Base-by-base conservation (phyloP, 2,113 vertebrate species). In the Podarcis raffonei region DNA sequence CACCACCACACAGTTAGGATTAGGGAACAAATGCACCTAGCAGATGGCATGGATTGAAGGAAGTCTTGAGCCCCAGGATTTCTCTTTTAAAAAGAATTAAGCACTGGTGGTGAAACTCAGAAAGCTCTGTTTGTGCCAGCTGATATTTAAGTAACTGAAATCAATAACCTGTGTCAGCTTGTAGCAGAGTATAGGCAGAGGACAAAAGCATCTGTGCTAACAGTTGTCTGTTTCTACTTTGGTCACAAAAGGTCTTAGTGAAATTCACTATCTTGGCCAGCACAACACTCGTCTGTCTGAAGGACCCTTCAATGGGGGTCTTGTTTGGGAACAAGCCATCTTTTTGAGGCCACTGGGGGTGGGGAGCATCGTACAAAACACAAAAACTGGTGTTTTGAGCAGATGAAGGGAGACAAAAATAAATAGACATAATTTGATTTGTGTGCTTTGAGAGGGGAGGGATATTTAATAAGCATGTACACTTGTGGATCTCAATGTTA, bases 221-320 rank as follows among this genome's bases (percentile, higher is more conserved):
- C 4, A 30, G 84, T 86, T 59, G 20, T 62, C 35, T 5, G 6
- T 77, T 85, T 76, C 72, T 86, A 37, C 76, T 78, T 66, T 22
- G 37, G 57, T 66, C 59, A 74, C 84, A 86, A 85, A 85, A 85
- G 71, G n/a, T 76, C 71, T 85, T 76, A 39, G 13, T 76, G 71
- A 62, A 65, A 4, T 72, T 72, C 66, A 83, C 30, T 27, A 9
- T 77, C 25, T 66, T 77, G 13, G 32, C 59, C 5, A 59, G 72
- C 37, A 66, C 68, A 86, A 42, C 12, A 18, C 71, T 59, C 4
- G 53, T 22, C 57, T 77, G 74, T 66, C 57, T 78, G 59, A 77
- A 62, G 72, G 59, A 27, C 53, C 39, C 57, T 42, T 86, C 84
- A 86, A 39, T 77, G n/a, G 57, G n/a, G 35, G 25, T 27, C 25